Conservation (phyloP, 2,113 vertebrate species). For the Crotalus tigris region DNA sequence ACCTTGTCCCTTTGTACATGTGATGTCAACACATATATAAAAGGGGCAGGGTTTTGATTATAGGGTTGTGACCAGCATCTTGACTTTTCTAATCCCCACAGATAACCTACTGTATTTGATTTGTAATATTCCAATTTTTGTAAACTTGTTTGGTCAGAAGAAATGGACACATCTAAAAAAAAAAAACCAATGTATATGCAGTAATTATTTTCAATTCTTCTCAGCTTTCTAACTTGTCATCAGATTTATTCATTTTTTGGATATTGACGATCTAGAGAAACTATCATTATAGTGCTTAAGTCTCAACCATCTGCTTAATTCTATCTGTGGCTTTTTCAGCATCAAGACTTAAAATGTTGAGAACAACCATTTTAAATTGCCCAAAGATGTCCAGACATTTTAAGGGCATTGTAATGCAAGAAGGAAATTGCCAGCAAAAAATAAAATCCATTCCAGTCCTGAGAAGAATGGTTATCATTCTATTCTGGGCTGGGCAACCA, state of each 20-base stretch:
- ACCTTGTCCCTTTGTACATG: neutral
- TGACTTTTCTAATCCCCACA: neutral
- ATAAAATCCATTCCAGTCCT: neutral
- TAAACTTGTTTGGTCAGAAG: neutral
- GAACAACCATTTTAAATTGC: neutral
- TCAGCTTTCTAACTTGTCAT: neutral
- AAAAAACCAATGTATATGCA: neutral
- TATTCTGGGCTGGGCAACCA: neutral
- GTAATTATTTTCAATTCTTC: neutral
- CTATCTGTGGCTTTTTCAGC: neutral
- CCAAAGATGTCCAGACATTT: neutral
- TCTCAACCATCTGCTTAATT: neutral
- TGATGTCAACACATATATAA: neutral
- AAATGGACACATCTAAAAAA: neutral
- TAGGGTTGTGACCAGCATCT: neutral
- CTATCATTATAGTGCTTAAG: neutral
- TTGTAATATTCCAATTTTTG: neutral
- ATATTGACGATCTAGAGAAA: neutral
- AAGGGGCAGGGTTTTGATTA: neutral
- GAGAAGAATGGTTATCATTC: neutral
- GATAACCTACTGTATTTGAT: neutral
- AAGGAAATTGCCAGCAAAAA: neutral
- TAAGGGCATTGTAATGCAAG: neutral
- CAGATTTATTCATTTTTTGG: neutral
- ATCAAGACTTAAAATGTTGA: neutral